Base-by-base conservation (phyloP, 2,888 invertebrate species). In the Rhingia campestris region DNA sequence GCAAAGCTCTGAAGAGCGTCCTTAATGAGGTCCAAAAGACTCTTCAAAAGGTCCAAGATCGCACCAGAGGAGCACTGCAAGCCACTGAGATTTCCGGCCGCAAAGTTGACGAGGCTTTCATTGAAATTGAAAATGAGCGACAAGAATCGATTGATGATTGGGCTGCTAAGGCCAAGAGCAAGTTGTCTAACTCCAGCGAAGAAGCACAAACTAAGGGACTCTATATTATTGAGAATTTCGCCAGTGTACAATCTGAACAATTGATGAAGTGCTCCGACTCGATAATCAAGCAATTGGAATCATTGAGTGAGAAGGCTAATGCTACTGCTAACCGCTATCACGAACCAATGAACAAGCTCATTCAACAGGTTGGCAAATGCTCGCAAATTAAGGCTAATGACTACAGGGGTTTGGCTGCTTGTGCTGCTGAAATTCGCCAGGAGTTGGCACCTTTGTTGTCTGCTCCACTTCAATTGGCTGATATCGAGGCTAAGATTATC, bases 251-350 rank as follows among this genome's bases (percentile, higher is more conserved):
- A 3, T 14, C 51, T 22, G 56, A 74, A 22, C 39, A 73, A 2
- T 4, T 82, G n/a, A 58, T 64, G 35, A 22, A 53, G n/a, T 67
- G 56, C 45, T 49, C 67, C 0, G 54, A 67, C 3, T 53, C n/a
- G 10, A 35, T 69, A 0, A 12, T 43, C 12, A 12, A 14, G 1
- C 10, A 49, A 35, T 47, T 82, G 45, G 64, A 82, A 7, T 4
- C 51, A 2, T 9, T 82, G 1, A 67, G 74, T 22, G 73, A 79
- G 6, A 73, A 79, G 14, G 63, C 79, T 2, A 64, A 73, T 35
- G 32, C 67, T 10, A 69, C 64, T 3, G 39, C 67, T 39, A 6
- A 69, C n/a, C 12, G 12, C 1, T 73, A 47, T 39, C 51, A 41
- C 0, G 53, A 58, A 35, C 77, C 79, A 53, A 79, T 73, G 56